phyloP scores from a whole-genome alignment of 1,140 invertebrate genomes.

The Spodoptera frugiperda region DNA sequence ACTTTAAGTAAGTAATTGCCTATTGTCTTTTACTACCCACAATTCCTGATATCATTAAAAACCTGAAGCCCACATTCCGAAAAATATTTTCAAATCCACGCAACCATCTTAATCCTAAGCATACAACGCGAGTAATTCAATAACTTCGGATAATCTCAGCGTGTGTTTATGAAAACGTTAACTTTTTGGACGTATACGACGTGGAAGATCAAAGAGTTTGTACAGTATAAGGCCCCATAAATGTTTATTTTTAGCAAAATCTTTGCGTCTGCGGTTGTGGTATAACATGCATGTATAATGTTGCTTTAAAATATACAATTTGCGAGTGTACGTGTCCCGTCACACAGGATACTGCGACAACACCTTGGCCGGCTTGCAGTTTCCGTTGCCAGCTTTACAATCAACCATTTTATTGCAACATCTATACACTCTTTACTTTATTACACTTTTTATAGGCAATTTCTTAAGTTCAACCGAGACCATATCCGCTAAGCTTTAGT shows the following conservation, averaged over 20 bases:
- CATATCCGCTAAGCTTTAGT: background rate
- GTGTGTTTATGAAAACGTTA: constrained; percentile 12
- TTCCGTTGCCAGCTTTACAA: constrained; percentile 32
- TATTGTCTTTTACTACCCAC: background rate
- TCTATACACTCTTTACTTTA: background rate
- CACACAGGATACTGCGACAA: constrained; percentile 46
- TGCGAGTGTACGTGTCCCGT: constrained; percentile 25
- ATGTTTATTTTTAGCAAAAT: constrained; percentile 38
- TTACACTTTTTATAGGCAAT: background rate
- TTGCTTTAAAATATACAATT: constrained; percentile 16
- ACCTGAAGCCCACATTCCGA: no score
- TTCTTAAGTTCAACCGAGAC: background rate
- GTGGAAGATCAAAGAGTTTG: constrained; percentile 8
- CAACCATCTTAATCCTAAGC: no score
- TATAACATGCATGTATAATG: constrained; percentile 27
- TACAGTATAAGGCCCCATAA: constrained; percentile 1
- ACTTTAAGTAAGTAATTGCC: background rate
- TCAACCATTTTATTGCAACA: constrained; percentile 32
- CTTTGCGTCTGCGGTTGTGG: constrained; percentile 4
- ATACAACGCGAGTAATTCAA: background rate
- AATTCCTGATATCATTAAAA: no score
- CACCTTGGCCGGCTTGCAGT: constrained; percentile 36
- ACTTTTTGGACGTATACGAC: background rate
- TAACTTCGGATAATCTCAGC: background rate
- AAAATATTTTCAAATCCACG: no score